phyloP scores from a whole-genome alignment of 2,113 vertebrate genomes.

The Panthera uncia region DNA sequence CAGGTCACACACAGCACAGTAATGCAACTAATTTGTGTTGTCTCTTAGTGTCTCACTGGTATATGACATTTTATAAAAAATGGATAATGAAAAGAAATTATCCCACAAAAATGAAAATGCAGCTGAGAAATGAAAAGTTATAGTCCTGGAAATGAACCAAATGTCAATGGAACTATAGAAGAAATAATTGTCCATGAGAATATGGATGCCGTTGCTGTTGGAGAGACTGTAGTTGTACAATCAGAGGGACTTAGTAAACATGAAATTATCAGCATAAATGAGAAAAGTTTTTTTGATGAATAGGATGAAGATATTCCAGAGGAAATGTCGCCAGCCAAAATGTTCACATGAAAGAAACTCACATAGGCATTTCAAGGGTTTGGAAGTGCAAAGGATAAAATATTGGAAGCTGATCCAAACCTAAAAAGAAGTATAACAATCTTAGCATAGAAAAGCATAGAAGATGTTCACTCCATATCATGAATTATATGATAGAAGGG shows the following conservation, averaged over 20 bases:
- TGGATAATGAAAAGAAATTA: not conserved
- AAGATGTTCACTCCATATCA: not conserved
- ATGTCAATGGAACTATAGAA: not conserved
- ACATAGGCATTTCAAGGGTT: not conserved
- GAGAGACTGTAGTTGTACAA: not conserved
- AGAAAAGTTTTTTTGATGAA: not conserved
- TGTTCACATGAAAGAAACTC: not conserved
- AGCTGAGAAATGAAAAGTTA: conserved; percentile 5
- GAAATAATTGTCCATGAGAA: not conserved
- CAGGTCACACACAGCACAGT: not conserved
- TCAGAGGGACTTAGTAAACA: not conserved
- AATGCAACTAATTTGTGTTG: not conserved
- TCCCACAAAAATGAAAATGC: not conserved
- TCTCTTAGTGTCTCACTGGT: not conserved
- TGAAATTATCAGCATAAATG: not conserved
- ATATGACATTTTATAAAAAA: not conserved
- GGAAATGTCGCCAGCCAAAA: not conserved
- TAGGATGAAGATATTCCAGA: not conserved
- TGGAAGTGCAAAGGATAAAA: not conserved
- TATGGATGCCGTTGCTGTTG: not conserved
- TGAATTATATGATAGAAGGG: not conserved
- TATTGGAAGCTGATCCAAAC: not conserved
- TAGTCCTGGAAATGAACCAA: not conserved
- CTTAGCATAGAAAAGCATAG: not conserved
- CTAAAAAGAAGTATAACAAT: not conserved